Evolutionary conservation across 2,113 vertebrate species (phyloP), one percentile per base, ranked within the genome.

Genomic region (Ursus arctos): DNA sequence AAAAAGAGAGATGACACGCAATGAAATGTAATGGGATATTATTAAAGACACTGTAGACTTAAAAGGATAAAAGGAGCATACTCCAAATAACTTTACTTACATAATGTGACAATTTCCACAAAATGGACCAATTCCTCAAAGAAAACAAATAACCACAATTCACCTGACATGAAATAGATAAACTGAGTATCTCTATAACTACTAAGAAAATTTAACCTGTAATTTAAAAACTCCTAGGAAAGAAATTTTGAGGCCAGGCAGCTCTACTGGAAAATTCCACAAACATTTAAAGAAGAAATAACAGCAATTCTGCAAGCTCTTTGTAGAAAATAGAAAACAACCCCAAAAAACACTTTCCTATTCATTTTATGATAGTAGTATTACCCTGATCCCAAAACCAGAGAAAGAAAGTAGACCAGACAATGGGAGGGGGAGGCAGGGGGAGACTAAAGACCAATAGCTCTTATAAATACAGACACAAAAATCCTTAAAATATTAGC

Each of bases 201-300:
- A 81, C 65, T 88, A 72, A 96, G 40, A 16, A 97, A 88, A 69
- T 77, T 88, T 33, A 93, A 95, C 67, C 91, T 91, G 6, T 63
- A 96, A 96, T 63, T 97, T 88, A 72, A 91, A 88, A 63, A 84
- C n/a, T 91, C 59, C n/a, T 57, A 61, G 28, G 59, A 91, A 72
- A 65, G 76, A 87, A 80, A 72, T 88, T n/a, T 74, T 28, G 79
- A 92, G 24, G 16, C 26, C 31, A 80, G 21, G 80, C 94, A 26
- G 31, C 72, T 96, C 80, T 33, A 87, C 26, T 80, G 26, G 63
- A 91, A 96, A 97, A 76, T 59, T 91, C 11, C 81, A 53, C 6
- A 86, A 85, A 94, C 7, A 36, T 81, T 90, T 87, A 92, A 59
- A 40, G 31, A 88, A 77, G 24, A 88, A 91, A 91, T 88, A 80